Conservation (phyloP, 2,888 invertebrate species). For the Eupithecia centaureata region DNA sequence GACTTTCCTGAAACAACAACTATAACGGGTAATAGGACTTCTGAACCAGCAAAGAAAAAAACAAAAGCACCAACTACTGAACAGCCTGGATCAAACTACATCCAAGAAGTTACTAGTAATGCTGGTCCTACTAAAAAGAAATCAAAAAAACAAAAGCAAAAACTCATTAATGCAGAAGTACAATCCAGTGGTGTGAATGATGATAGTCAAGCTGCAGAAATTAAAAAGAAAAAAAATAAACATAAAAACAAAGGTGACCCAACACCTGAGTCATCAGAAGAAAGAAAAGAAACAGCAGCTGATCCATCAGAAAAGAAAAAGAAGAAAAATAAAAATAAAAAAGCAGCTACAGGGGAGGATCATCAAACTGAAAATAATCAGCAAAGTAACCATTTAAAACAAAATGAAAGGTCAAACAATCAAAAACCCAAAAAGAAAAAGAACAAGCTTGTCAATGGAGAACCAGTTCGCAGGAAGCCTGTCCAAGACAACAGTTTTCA, state of each 20-base stretch:
- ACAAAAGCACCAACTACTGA: constrained; percentile 11
- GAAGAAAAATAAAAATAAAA: constrained; percentile 35
- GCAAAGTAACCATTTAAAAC: constrained; percentile 20
- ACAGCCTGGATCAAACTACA: constrained; percentile 31
- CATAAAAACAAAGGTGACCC: constrained; percentile 48
- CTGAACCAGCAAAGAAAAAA: constrained; percentile 24
- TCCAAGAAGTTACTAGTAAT: constrained; percentile 34
- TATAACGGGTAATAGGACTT: constrained; percentile 23
- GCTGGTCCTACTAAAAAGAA: constrained; percentile 29
- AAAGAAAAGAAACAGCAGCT: constrained; percentile 1
- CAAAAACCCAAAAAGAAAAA: constrained; percentile 46
- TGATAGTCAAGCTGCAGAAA: constrained; percentile 28
- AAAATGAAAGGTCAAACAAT: constrained; percentile 19
- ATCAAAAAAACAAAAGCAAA: constrained; percentile 48
- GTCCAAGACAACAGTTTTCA: constrained; percentile 74
- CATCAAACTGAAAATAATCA: constrained; percentile 15
- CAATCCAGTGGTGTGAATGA: constrained; percentile 39
- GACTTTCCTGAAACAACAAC: constrained; percentile 74
- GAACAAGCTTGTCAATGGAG: constrained; percentile 57
- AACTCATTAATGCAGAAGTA: constrained; percentile 35
- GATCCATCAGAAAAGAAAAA: constrained; percentile 21
- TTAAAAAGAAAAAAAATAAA: constrained; percentile 42
- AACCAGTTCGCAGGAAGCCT: constrained; percentile 74
- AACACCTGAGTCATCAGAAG: constrained; percentile 17
- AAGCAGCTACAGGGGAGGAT: not conserved